Conservation (phyloP, 2,888 invertebrate species). For the Pollenia angustigena region DNA sequence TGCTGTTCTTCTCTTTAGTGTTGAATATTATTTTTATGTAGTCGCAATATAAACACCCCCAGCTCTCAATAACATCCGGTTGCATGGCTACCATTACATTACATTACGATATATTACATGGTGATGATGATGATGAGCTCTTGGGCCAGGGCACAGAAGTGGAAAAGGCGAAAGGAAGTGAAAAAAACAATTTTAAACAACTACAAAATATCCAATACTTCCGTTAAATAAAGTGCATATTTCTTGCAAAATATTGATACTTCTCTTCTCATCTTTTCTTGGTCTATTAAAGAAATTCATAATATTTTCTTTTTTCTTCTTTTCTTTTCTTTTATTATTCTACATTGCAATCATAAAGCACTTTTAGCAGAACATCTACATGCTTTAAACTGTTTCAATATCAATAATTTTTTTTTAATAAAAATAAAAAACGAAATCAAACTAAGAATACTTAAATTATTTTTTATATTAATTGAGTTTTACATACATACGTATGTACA, state of each 20-base stretch:
- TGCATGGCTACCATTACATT: conserved; percentile 49
- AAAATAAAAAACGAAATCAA: neutral
- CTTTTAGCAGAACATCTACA: neutral
- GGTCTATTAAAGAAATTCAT: neutral
- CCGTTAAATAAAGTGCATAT: conserved; percentile 59
- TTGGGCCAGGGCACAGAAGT: conserved; percentile 10
- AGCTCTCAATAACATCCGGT: conserved; percentile 64
- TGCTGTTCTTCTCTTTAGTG: neutral
- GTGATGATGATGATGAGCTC: conserved; percentile 13
- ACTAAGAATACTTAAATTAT: neutral
- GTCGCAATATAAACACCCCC: conserved; percentile 46
- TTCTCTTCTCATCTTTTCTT: conserved; percentile 10
- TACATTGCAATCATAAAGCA: conserved; percentile 4
- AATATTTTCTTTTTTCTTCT: neutral
- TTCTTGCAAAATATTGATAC: conserved; percentile 47
- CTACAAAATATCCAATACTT: conserved; percentile 58
- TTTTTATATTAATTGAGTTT: too few relatives aligned
- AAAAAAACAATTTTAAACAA: conserved; percentile 46
- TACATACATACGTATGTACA: too few relatives aligned
- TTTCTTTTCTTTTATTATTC: neutral
- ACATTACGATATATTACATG: conserved; percentile 28
- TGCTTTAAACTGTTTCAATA: conserved; percentile 4
- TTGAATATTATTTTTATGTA: conserved; percentile 14
- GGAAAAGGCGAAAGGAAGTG: conserved; percentile 27
- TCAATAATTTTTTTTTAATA: neutral